Conservation (phyloP, 2,888 invertebrate genomes). For the Philonicus albiceps region DNA sequence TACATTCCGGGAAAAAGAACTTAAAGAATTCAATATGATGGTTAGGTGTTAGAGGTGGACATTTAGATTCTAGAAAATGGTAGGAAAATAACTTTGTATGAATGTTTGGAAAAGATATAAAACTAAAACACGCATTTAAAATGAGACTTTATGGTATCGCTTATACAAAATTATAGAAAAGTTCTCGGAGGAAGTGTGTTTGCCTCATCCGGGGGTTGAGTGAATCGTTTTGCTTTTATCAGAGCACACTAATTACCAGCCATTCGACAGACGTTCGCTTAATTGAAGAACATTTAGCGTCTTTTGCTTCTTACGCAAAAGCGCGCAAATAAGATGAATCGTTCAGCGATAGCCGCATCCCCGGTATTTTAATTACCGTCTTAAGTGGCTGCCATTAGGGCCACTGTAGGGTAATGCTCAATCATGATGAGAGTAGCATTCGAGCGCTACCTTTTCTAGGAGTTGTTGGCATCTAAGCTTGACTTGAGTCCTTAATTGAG, state of each 20-base stretch:
- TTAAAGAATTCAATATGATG: too few species aligned
- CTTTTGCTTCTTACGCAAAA: slow-evolving; percentile 37
- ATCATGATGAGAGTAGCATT: slow-evolving; percentile 33
- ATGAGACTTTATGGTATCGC: neutral
- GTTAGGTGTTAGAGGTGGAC: too few species aligned
- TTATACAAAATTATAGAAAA: neutral
- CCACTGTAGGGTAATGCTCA: slow-evolving; percentile 37
- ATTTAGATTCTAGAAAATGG: too few species aligned
- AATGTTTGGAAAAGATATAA: too few species aligned
- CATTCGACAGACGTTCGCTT: slow-evolving; percentile 28
- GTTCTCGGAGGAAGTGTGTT: neutral
- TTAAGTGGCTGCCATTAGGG: slow-evolving; percentile 39
- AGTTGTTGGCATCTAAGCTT: neutral
- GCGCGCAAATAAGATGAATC: slow-evolving; percentile 42
- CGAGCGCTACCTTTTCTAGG: slow-evolving; percentile 35
- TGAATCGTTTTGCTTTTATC: neutral
- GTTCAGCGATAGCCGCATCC: slow-evolving; percentile 31
- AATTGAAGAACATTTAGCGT: slow-evolving; percentile 38
- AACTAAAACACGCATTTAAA: too few species aligned
- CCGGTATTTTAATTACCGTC: slow-evolving; percentile 38
- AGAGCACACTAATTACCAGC: slow-evolving; percentile 27
- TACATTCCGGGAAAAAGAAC: too few species aligned
- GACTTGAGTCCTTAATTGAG: slow-evolving; percentile 18
- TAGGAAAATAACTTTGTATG: too few species aligned
- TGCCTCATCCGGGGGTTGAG: neutral